Percentiles rank a stretch among this genome's conserved stretches.
These are phyloP conservation scores for Oncorhynchus clarkii DNA, from an alignment of 2,113 vertebrate species.

Conservation along the genomic window DNA sequence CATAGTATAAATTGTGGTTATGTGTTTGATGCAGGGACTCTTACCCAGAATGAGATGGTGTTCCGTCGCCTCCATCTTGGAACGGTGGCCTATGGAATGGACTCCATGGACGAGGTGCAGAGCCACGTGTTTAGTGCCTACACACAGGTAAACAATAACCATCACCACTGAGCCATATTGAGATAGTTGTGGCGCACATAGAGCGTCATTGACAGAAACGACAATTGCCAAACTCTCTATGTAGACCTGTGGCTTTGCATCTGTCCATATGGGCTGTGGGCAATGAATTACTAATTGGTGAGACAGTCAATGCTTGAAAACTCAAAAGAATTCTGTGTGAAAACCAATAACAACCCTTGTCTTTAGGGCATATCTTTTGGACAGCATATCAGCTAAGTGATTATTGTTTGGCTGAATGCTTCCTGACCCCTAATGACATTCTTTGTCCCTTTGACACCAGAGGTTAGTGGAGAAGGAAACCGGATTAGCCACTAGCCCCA, in stretches of 20 bases:
- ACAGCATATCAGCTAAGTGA: constrained; percentile 65
- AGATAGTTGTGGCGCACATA: no score
- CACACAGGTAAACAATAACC: constrained; percentile 81
- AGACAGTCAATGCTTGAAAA: constrained; percentile 7
- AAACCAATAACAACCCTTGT: constrained; percentile 20
- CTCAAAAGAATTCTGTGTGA: background rate
- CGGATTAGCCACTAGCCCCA: constrained; percentile 71
- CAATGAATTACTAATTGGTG: background rate
- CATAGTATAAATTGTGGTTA: background rate
- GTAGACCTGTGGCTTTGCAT: no score
- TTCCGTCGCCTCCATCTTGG: constrained; percentile 95
- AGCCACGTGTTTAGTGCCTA: constrained; percentile 96
- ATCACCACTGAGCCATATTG: no score
- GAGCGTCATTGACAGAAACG: no score
- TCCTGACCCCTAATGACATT: constrained; percentile 70
- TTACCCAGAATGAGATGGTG: constrained; percentile 98
- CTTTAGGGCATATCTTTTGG: constrained; percentile 23
- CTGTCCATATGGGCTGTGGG: no score
- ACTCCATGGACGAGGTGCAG: constrained; percentile 98
- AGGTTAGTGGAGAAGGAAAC: constrained; percentile 95
- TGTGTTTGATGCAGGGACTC: constrained; percentile 79
- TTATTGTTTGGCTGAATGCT: constrained; percentile 83
- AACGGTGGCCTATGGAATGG: constrained; percentile 92
- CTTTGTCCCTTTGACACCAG: constrained; percentile 91
- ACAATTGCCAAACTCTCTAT: no score